These are phyloP conservation scores for Zoanthus gigantus DNA, from an alignment of 92 coral and sea anemone species.

Conservation along the genomic window DNA sequence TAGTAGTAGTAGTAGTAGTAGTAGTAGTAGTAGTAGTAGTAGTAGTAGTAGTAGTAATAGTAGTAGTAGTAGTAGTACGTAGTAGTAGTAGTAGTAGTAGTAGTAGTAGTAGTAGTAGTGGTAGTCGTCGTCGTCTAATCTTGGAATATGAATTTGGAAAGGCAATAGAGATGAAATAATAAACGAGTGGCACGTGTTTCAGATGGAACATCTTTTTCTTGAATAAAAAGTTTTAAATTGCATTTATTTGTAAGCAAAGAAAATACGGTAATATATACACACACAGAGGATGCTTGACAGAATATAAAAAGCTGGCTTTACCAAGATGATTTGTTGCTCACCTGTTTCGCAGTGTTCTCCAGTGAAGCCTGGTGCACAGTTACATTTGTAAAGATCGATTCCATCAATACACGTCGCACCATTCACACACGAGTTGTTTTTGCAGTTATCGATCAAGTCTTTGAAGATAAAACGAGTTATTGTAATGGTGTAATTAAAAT, in stretches of 20 bases:
- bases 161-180: too few species aligned
- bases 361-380: neutral
- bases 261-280: too few species aligned
- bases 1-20: neutral
- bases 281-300: too few species aligned
- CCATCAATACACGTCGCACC: neutral
- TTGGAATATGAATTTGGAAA: too few species aligned
- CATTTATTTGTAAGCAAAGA: too few species aligned
- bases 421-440: neutral
- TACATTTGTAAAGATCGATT: neutral
- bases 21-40: neutral
- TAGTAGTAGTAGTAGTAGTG: neutral
- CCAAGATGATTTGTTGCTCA: neutral
- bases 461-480: neutral
- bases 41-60: neutral
- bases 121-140: neutral
- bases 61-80: neutral
- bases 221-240: too few species aligned
- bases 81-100: neutral
- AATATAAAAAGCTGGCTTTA: too few species aligned
- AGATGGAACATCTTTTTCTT: too few species aligned
- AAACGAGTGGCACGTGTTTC: too few species aligned
- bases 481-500: too few species aligned
- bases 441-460: neutral
- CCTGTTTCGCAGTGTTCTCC: neutral